Evolutionary conservation across 92 coral and sea anemone species (phyloP).

Genomic region (Epizoanthus rinbou): DNA sequence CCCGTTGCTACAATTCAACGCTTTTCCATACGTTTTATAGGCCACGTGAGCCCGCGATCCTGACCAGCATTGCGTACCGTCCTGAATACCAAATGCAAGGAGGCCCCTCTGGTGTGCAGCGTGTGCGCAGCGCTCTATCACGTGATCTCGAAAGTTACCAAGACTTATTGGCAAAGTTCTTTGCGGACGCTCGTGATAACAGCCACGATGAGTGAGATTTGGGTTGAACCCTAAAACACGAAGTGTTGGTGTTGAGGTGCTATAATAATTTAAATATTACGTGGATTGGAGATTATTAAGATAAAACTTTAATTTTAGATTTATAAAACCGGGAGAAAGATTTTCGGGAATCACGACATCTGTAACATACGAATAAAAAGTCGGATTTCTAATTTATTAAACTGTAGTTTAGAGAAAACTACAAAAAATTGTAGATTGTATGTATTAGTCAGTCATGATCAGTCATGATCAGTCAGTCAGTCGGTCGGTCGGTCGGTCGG

Average conservation of each 20-base stretch:
- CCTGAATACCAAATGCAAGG: conserved; percentile 27
- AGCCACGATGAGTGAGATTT: background rate
- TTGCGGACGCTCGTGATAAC: background rate
- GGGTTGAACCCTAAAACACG: background rate
- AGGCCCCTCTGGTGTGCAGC: conserved; percentile 12
- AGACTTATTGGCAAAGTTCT: background rate
- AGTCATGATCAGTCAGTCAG: too few species aligned
- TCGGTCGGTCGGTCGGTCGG: too few species aligned
- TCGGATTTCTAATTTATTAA: too few species aligned
- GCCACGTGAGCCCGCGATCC: conserved; percentile 22
- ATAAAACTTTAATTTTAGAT: too few species aligned
- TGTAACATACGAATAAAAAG: too few species aligned
- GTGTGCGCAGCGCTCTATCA: background rate
- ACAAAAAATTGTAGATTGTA: too few species aligned
- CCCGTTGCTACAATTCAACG: background rate
- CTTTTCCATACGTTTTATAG: background rate
- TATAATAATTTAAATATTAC: too few species aligned
- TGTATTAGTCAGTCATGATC: too few species aligned
- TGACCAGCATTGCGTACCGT: conserved; percentile 28
- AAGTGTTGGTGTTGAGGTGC: background rate
- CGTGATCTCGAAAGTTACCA: background rate
- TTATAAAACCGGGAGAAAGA: too few species aligned
- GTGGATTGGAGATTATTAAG: background rate
- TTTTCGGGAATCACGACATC: too few species aligned
- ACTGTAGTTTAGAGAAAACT: too few species aligned